Base-by-base conservation (phyloP, 2,113 vertebrate genomes). In the Oncorhynchus keta region DNA sequence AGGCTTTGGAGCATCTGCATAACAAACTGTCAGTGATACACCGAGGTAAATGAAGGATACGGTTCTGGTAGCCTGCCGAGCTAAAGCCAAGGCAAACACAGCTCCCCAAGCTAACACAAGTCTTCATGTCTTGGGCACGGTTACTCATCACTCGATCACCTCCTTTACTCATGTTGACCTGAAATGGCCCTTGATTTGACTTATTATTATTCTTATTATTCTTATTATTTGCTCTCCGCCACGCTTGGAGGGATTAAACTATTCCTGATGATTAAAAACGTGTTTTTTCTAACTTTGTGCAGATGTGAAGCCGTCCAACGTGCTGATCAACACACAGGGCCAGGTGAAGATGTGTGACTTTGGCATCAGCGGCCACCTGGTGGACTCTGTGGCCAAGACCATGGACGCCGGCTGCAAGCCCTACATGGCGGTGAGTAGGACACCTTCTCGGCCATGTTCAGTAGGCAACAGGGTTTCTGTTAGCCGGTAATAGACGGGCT, bases 331-430 rank as follows among this genome's bases (percentile, higher is more conserved):
- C 81, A 94, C 95, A 6, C 88, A 95, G 91, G 98, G 98, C 76
- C 98, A 99, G 89, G 97, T 99, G 87, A 99, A 99, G 95, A 99
- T 99, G 97, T 99, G 98, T 1, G 98, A 99, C 83, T 99, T 99
- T 64, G 98, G 98, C 45, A 99, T 99, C 93, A 99, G 98, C 20
- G 98, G 98, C 83, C 97, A 99, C 91, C 93, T 99, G 78, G 98
- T 99, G 39, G 98, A 99, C 90, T 99, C 98, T 0, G 97, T 99
- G 73, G 98, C 98, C 81, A 99, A 99, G 90, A 99, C 98, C 0
- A 95, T 99, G 91, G 97, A 99, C 22, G 98, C 97, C 1, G 98
- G 98, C 81, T 99, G 98, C 89, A 99, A 99, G 87, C 97, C 98
- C 2, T 99, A 99, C 94, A 99, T 99, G 98, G 98, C 98, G 57